Percentiles rank a stretch among this genome's conserved stretches.
Evolutionary conservation across 2,888 invertebrate species (phyloP).

Genomic region (Apamea monoglypha): DNA sequence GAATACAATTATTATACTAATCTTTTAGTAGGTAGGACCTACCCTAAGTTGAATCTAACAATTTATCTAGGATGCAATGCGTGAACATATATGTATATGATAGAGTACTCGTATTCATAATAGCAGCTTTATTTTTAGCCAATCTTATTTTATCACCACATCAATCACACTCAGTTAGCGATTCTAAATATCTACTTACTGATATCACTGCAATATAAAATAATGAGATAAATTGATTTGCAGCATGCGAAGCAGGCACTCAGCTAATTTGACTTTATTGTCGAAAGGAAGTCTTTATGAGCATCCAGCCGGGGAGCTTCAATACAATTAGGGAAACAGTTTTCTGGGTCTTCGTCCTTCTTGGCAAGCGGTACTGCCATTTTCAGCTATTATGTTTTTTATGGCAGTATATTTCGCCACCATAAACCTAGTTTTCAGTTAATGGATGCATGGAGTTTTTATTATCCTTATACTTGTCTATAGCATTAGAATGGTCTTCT

Average conservation of each 20-base stretch:
- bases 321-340: conserved; percentile 12
- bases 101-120: too few species aligned
- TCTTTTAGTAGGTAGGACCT: too few species aligned
- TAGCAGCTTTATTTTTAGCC: background rate
- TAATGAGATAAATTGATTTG: conserved; percentile 36
- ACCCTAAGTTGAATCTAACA: background rate
- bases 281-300: conserved; percentile 36
- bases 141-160: conserved; percentile 9
- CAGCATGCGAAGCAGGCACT: conserved; percentile 14
- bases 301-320: background rate
- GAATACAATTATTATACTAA: too few species aligned
- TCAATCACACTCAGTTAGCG: background rate
- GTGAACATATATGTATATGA: background rate
- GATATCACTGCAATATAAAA: conserved; percentile 20
- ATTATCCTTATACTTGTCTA: background rate
- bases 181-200: conserved; percentile 13
- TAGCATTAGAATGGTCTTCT: background rate
- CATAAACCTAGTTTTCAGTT: conserved; percentile 38
- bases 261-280: conserved; percentile 38
- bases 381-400: background rate
- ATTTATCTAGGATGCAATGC: background rate
- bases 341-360: background rate
- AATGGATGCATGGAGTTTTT: conserved; percentile 23
- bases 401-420: background rate
- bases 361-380: background rate